Evolutionary conservation across 2,113 vertebrate species (phyloP), one percentile per base, ranked within the genome.

Genomic region (Conger conger): DNA sequence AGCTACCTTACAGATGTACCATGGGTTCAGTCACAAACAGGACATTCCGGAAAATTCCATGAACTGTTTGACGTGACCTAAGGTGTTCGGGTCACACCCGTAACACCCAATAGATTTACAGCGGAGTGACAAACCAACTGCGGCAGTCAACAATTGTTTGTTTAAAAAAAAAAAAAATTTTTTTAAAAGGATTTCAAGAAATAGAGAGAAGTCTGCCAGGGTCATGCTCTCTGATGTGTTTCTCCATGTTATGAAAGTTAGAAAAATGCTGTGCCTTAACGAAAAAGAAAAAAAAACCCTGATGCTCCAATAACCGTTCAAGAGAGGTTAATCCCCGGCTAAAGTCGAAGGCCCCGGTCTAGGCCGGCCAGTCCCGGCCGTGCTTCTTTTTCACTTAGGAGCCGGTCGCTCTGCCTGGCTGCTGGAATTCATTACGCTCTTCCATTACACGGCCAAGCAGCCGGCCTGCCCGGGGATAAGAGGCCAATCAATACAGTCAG

Each of bases 401-500:
- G 86, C 89, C 85, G 86, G 84, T 84, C 83, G 89, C 87, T 88
- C 85, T 87, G 91, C 90, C 86, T 30, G 80, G 86, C 91, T 90
- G 86, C 89, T 91, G 93, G 92, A 94, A 94, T 94, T 93, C 92
- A 94, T 95, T 93, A 94, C 89, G 63, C 81, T 87, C 77, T 89
- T 91, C 90, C 91, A 93, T 93, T 93, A 94, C 93, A 91, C 50
- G 82, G 88, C 90, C 91, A 87, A 88, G 92, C 88, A 89, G 89
- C 88, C 87, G 87, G 91, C 87, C 88, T 85, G 88, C 91, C 92
- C 88, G 81, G 50, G 63, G 92, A 93, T 92, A 90, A 91, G 92
- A 84, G 90, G 60, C 90, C 93, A 93, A 95, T 95, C 94, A 94
- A 95, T 95, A 93, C 87, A 88, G 92, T 93, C 91, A 92, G 92